Evolutionary conservation across 2,888 invertebrate genomes (phyloP).

Genomic region (Suillia variegata): DNA sequence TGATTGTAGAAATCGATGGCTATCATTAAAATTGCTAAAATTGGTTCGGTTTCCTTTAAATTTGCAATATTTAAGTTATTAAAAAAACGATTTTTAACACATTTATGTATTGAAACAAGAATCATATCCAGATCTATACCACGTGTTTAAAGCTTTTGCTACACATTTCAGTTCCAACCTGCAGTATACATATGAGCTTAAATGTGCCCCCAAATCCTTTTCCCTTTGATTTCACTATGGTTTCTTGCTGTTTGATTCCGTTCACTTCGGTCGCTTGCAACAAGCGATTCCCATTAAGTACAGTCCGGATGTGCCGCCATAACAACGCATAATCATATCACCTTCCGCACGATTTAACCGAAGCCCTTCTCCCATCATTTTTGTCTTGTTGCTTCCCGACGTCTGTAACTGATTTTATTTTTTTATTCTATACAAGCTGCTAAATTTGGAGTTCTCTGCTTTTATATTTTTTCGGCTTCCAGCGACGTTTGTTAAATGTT

Average conservation of each 20-base stretch:
- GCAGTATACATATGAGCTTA: too few species aligned
- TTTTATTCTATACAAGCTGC: conserved; percentile 14
- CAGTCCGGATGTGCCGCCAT: conserved; percentile 30
- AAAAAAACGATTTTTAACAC: too few species aligned
- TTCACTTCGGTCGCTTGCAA: not conserved
- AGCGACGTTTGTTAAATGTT: conserved; percentile 9
- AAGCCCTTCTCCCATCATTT: conserved; percentile 27
- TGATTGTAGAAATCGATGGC: not conserved
- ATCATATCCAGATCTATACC: too few species aligned
- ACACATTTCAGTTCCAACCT: not conserved
- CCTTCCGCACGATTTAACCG: conserved; percentile 60
- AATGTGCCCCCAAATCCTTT: too few species aligned
- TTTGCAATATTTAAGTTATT: too few species aligned
- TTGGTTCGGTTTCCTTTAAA: too few species aligned
- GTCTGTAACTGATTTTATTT: not conserved
- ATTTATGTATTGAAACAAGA: too few species aligned
- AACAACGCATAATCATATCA: conserved; percentile 58
- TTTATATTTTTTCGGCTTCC: not conserved
- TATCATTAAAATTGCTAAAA: not conserved
- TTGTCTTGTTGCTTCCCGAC: conserved; percentile 17
- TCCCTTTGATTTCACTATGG: conserved; percentile 3
- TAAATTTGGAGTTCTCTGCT: conserved; percentile 10
- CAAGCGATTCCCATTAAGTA: conserved; percentile 2
- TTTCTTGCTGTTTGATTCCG: conserved; percentile 9
- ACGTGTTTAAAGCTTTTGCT: not conserved